Evolutionary conservation across 1,140 invertebrate genomes (phyloP).

Genomic region (Ganaspis sp.): DNA sequence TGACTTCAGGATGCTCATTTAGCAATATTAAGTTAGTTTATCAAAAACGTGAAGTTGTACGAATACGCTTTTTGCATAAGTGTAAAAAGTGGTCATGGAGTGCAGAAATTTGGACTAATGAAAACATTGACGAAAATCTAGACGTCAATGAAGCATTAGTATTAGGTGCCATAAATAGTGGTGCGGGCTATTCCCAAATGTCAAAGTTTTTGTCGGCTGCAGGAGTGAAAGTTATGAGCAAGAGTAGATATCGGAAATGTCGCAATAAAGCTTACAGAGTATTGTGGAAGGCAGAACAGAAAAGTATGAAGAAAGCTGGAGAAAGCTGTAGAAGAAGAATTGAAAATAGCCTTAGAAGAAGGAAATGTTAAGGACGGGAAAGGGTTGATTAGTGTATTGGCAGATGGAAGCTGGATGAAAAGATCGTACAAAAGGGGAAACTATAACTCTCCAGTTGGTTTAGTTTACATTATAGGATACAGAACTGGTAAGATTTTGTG

Average conservation of each 20-base stretch:
- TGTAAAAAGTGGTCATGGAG: not conserved
- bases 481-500: not conserved
- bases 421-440: not conserved
- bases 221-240: not conserved
- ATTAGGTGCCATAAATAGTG: no score
- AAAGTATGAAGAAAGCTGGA: slow-evolving; percentile 35
- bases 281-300: not conserved
- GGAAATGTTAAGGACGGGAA: slow-evolving; percentile 26
- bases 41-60: not conserved
- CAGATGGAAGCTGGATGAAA: slow-evolving; percentile 33
- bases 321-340: slow-evolving; percentile 38
- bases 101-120: no score
- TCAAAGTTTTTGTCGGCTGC: no score
- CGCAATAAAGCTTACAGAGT: not conserved
- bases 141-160: not conserved
- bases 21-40: not conserved
- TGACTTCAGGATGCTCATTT: not conserved
- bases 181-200: not conserved
- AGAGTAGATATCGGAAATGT: not conserved
- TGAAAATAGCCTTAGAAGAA: slow-evolving; percentile 34
- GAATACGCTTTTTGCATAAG: not conserved
- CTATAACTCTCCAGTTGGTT: not conserved
- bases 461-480: not conserved
- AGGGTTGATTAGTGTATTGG: slow-evolving; percentile 37
- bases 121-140: no score